Conservation (phyloP, 2,888 invertebrate genomes). For the Aspidapion aeneum region DNA sequence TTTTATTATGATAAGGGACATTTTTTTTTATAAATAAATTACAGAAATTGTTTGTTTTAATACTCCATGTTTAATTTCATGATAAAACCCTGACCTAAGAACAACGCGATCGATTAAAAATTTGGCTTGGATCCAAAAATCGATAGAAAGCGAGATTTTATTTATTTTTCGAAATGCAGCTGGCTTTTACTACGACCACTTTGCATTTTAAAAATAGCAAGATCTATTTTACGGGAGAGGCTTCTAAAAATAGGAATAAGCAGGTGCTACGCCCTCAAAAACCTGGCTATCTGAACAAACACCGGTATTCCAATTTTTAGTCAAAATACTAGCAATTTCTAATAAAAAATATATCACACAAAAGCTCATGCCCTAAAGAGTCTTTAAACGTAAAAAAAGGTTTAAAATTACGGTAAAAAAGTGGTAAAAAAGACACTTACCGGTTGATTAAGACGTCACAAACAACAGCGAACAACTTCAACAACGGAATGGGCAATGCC, state of each 20-base stretch:
- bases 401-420: background rate
- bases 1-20: constrained; percentile 20
- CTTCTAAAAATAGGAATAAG: background rate
- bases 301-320: no score
- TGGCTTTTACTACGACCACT: background rate
- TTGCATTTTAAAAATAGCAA: background rate
- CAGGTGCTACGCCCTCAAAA: background rate
- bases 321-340: no score
- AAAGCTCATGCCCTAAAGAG: background rate
- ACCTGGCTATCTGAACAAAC: no score
- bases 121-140: background rate
- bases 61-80: background rate
- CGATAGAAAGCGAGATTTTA: background rate
- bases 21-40: background rate
- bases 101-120: background rate
- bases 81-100: background rate
- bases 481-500: background rate
- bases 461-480: background rate
- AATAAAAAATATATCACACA: no score
- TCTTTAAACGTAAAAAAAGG: background rate
- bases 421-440: background rate
- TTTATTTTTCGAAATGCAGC: background rate
- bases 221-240: background rate
- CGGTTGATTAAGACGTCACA: background rate
- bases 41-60: background rate